Conservation (phyloP, 2,113 vertebrate species). For the Aspidoscelis tigris region DNA sequence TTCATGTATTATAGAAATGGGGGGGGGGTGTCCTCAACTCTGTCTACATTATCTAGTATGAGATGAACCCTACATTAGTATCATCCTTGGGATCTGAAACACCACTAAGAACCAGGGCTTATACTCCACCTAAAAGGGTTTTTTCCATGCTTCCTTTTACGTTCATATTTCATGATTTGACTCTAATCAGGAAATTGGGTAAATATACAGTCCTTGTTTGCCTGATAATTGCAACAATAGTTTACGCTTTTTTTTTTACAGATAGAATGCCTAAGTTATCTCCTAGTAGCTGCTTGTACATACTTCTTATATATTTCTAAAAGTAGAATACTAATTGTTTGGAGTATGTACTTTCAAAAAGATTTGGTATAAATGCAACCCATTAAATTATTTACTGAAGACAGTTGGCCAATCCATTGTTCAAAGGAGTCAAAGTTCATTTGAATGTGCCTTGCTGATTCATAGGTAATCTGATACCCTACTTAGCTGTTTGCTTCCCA, state of each 20-base stretch:
- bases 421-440: slow-evolving; percentile 73
- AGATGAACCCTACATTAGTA: slow-evolving; percentile 24
- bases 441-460: slow-evolving; percentile 66
- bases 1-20: slow-evolving; percentile 29
- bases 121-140: slow-evolving; percentile 38
- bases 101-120: neutral
- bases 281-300: neutral
- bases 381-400: slow-evolving; percentile 86
- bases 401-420: slow-evolving; percentile 73
- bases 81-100: slow-evolving; percentile 34
- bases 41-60: slow-evolving; percentile 23
- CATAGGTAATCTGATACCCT: slow-evolving; percentile 73
- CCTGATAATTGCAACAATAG: slow-evolving; percentile 46
- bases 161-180: neutral
- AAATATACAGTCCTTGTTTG: slow-evolving; percentile 20
- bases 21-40: neutral
- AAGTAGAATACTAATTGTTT: slow-evolving; percentile 25
- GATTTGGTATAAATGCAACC: slow-evolving; percentile 60
- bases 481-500: slow-evolving; percentile 57
- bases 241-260: slow-evolving; percentile 33
- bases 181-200: neutral
- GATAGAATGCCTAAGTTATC: slow-evolving; percentile 34
- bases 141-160: slow-evolving; percentile 35
- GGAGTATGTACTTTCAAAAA: slow-evolving; percentile 28
- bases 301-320: slow-evolving; percentile 13